A percentile compares a stretch with the other conserved stretches of the same genome.
phyloP scores from a whole-genome alignment of 2,888 invertebrate genomes.

The Netelia inedita region DNA sequence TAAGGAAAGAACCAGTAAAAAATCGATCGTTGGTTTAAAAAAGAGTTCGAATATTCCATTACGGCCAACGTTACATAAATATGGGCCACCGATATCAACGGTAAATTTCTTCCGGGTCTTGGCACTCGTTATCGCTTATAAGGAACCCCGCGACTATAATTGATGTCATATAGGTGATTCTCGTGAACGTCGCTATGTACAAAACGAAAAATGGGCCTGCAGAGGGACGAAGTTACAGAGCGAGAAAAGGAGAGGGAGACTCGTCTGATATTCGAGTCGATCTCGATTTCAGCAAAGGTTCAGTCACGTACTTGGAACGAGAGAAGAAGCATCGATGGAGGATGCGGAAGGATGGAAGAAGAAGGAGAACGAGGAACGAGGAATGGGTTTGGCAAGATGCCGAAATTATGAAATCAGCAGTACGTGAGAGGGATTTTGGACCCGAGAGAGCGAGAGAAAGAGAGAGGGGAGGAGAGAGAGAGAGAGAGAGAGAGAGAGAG shows the following conservation, averaged over 20 bases:
- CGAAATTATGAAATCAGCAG: constrained; percentile 83
- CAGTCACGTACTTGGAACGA: constrained; percentile 77
- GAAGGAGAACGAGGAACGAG: constrained; percentile 58
- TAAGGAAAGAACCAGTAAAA: not conserved
- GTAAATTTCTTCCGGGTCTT: not conserved
- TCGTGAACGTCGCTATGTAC: constrained; percentile 6
- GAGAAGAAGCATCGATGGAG: constrained; percentile 60
- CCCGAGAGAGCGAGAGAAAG: constrained; percentile 28
- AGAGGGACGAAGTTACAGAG: constrained; percentile 33
- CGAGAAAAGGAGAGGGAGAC: constrained; percentile 52
- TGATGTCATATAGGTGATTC: not conserved
- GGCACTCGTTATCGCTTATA: not conserved
- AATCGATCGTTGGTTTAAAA: not conserved
- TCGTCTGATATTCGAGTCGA: constrained; percentile 77
- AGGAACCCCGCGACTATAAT: not conserved
- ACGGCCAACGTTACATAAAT: not conserved
- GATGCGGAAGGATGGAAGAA: constrained; percentile 61
- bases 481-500: no score
- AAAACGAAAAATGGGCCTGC: constrained; percentile 6
- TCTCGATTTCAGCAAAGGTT: constrained; percentile 77
- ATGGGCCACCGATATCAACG: not conserved
- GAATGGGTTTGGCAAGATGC: constrained; percentile 78
- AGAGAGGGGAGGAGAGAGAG: not conserved
- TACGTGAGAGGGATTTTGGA: constrained; percentile 78
- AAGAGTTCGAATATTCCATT: not conserved